Evolutionary conservation across 2,888 invertebrate genomes (phyloP).

Genomic region (Cinara cedri): DNA sequence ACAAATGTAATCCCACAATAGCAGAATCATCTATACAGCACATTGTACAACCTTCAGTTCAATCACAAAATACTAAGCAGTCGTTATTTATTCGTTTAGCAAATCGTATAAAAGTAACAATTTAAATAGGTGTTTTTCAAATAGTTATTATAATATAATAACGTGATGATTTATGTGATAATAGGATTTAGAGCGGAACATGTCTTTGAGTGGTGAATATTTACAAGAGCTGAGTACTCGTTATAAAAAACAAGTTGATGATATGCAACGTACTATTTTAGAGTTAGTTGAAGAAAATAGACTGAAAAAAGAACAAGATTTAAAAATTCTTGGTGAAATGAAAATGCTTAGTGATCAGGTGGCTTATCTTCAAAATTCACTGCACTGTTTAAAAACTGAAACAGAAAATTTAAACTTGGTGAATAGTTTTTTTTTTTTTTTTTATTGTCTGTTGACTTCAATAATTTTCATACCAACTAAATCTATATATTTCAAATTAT

Average conservation of each 20-base stretch:
- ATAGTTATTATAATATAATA: not conserved
- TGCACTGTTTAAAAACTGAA: constrained; percentile 38
- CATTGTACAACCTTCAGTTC: constrained; percentile 60
- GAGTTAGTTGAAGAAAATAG: constrained; percentile 77
- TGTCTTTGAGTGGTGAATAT: constrained; percentile 95
- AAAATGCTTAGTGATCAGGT: constrained; percentile 72
- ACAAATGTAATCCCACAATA: constrained; percentile 31
- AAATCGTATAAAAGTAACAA: constrained; percentile 87
- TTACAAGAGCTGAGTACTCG: constrained; percentile 92
- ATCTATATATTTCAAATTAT: not conserved
- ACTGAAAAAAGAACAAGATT: constrained; percentile 76
- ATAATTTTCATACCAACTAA: not conserved
- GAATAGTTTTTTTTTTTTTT: not conserved
- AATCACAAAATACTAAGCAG: constrained; percentile 69
- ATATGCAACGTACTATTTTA: constrained; percentile 84
- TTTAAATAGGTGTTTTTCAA: constrained; percentile 28
- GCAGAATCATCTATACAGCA: constrained; percentile 34
- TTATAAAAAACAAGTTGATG: constrained; percentile 96
- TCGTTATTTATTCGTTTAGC: constrained; percentile 94
- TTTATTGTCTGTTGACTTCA: too few species aligned
- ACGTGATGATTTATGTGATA: constrained; percentile 61
- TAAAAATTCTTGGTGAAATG: constrained; percentile 80
- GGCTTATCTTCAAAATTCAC: constrained; percentile 64
- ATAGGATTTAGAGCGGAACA: constrained; percentile 91
- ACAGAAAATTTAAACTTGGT: constrained; percentile 51